Evolutionary conservation across 2,888 invertebrate genomes (phyloP), one percentile per base, ranked within the genome.

Genomic region (Rhynchonema sp.): DNA sequence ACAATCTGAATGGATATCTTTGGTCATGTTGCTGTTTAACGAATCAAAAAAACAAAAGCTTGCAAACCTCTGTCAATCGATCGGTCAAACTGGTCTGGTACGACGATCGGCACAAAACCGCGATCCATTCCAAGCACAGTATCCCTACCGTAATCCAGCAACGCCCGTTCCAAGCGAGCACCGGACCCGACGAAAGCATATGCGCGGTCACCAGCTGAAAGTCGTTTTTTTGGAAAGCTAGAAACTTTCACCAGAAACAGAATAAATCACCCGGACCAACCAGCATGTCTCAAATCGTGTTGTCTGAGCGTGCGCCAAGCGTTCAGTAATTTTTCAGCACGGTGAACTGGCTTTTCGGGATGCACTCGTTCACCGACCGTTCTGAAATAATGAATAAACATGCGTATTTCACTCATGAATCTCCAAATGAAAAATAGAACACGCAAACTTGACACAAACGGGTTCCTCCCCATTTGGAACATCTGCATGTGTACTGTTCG

Each of bases 81-180:
- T n/a, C 49, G 49, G 3, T 49, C 49, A 1, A 72, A 64, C 28
- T 72, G 62, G 61, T 72, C 72, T 17, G 69, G 64, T 25, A 70
- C 66, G 6, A 62, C 61, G 28, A 71, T 67, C 27, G 61, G 56
- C 52, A 56, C 26, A 53, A 67, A 65, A 3, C 58, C 60, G 1
- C 49, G 25, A 13, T 30, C 29, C 13, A 53, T 26, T 55, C 49
- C 63, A 46, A 61, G 57, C 13, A 65, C 63, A 30, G 63, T 55
- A 52, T 65, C 64, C 55, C 64, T 63, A 2, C 64, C 65, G 52
- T 64, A 64, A 55, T 66, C 63, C 26, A 67, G 59, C 55, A 67
- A 60, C 6, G 65, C 64, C 49, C 59, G 53, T 54, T 66, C 66
- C 59, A 66, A 54, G 22, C 59, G 52, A 0, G 65, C 63, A 1